Evolutionary conservation across 1,140 invertebrate genomes (phyloP), one percentile per base, ranked within the genome.

Genomic region (Hycleus phaleratus): DNA sequence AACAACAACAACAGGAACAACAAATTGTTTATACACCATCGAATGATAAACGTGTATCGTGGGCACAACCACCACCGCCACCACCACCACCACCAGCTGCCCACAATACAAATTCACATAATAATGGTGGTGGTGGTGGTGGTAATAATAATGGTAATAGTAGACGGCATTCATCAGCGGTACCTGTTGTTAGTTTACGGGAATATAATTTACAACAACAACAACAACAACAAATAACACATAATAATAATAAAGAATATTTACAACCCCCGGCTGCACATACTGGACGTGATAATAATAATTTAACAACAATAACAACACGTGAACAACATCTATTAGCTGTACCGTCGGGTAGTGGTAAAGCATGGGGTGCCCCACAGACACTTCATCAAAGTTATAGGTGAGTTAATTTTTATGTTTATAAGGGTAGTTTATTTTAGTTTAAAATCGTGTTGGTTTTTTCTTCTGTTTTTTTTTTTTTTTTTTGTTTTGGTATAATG

Each of bases 231-330:
- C 18, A 18, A 18, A 18, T 18, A 18, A 1, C 18, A 18, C 18
- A 18, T 18, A 18, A 18, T 18, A 46, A 53, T 6, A 68, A 73
- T 58, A 68, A 67, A 39, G 81, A 82, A 26, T 83, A 83, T 62
- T 75, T 82, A 32, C 82, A 84, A 68, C 83, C 82, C 46, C 83
- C 82, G 38, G 81, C 79, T 45, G 83, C 83, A 25, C 83, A 85
- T 66, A 78, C 81, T 7, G 78, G 73, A 26, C 64, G 78, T 38
- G 75, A 77, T 53, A 61, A 59, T 44, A 46, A 18, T 18, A 18
- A 18, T 18, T 18, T 18, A 18, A 18, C 71, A 11, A 50, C 64
- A 3, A 60, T 67, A 9, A 62, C 71, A 4, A 60, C 18, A 18
- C 18, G 74, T 26, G 75, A 76, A 43, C 74, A 76, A 49, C 77